Evolutionary conservation across 2,888 invertebrate genomes (phyloP).

Genomic region (Hydrotaea diabolus): DNA sequence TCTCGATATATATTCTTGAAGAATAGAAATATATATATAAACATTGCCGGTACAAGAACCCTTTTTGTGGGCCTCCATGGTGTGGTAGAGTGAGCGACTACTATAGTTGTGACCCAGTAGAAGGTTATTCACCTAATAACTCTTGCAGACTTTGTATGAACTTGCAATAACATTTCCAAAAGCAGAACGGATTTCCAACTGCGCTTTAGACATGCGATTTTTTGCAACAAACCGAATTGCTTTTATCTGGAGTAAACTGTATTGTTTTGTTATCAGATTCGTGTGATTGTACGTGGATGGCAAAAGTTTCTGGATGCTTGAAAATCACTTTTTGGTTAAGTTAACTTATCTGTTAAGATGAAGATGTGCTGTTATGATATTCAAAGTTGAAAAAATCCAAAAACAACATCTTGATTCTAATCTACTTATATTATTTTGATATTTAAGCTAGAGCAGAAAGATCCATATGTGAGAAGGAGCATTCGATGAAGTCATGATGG

Average conservation of each 20-base stretch:
- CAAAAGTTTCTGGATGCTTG: neutral
- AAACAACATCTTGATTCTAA: constrained; percentile 4
- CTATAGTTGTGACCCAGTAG: too few relatives aligned
- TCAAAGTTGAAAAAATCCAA: neutral
- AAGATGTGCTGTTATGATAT: constrained; percentile 11
- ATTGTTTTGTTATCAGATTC: neutral
- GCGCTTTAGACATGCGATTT: too few relatives aligned
- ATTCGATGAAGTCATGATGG: neutral
- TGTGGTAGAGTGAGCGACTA: too few relatives aligned
- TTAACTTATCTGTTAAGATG: neutral
- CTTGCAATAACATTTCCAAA: too few relatives aligned
- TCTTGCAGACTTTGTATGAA: too few relatives aligned
- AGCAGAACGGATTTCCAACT: too few relatives aligned
- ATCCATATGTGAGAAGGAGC: neutral
- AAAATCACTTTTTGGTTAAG: constrained; percentile 15
- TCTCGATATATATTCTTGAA: too few relatives aligned
- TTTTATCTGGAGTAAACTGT: neutral
- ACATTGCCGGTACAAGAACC: too few relatives aligned
- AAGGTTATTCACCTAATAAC: too few relatives aligned
- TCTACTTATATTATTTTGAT: constrained; percentile 26
- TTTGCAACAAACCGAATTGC: too few relatives aligned
- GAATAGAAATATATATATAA: too few relatives aligned
- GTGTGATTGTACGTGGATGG: neutral
- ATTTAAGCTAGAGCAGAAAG: neutral
- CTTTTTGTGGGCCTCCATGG: too few relatives aligned